A percentile compares a stretch with the other conserved stretches of the same genome.
These are phyloP conservation scores for Marmota monax DNA, from an alignment of 2,113 vertebrate genomes.

Conservation along the genomic window DNA sequence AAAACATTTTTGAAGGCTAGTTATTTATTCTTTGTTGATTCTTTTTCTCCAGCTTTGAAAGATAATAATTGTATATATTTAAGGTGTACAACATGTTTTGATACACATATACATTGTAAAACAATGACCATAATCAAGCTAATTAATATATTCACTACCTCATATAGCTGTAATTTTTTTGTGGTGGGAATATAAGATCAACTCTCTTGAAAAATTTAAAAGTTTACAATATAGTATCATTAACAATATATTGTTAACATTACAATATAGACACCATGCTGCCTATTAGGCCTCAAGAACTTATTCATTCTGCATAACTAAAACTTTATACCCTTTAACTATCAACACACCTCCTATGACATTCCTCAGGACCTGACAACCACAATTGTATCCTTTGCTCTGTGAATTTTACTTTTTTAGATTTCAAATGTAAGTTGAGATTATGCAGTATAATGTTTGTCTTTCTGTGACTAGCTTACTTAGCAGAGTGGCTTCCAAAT, in stretches of 20 bases:
- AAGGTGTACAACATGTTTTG: not conserved
- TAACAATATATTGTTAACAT: not conserved
- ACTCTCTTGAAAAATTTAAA: not conserved
- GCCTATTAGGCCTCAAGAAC: not conserved
- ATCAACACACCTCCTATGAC: not conserved
- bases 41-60: not conserved
- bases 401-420: not conserved
- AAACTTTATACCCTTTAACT: not conserved
- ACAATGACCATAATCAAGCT: not conserved
- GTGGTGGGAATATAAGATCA: not conserved
- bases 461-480: not conserved
- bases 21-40: not conserved
- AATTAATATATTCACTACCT: not conserved
- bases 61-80: not conserved
- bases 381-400: not conserved
- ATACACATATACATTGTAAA: not conserved
- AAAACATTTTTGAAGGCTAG: not conserved
- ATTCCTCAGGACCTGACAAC: not conserved
- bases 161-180: not conserved
- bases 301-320: not conserved
- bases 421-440: not conserved
- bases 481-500: not conserved
- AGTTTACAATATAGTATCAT: not conserved
- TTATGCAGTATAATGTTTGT: not conserved
- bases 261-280: not conserved